Evolutionary conservation across 2,113 vertebrate genomes (phyloP).

Genomic region (Vulpes lagopus): DNA sequence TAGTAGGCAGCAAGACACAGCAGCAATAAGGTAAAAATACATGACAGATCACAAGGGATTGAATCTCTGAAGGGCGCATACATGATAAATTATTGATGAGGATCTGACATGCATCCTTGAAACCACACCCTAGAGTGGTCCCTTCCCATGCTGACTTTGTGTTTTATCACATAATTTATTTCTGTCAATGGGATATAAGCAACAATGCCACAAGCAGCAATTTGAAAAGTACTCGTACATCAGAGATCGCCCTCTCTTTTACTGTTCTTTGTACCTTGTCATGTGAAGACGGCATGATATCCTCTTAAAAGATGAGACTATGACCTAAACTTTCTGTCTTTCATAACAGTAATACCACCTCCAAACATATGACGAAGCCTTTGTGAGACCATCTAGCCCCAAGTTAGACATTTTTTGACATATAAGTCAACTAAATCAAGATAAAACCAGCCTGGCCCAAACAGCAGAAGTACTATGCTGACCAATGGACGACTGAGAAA

Average conservation of each 20-base stretch:
- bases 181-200: background rate
- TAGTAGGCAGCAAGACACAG: background rate
- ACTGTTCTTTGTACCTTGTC: background rate
- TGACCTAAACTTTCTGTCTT: background rate
- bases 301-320: background rate
- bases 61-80: background rate
- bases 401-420: background rate
- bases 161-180: background rate
- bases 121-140: background rate
- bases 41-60: too few species aligned
- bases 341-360: background rate
- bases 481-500: background rate
- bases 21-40: background rate
- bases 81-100: background rate
- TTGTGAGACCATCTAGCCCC: background rate
- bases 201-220: background rate
- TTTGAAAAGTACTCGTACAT: background rate
- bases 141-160: background rate
- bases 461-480: background rate
- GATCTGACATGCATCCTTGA: background rate
- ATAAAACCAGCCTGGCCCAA: background rate
- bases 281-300: background rate
- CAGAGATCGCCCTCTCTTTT: background rate
- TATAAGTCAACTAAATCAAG: background rate
- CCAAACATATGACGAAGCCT: background rate